Base-by-base conservation (phyloP, 2,797 vertebrate species). In the Diglossa cyanea region DNA sequence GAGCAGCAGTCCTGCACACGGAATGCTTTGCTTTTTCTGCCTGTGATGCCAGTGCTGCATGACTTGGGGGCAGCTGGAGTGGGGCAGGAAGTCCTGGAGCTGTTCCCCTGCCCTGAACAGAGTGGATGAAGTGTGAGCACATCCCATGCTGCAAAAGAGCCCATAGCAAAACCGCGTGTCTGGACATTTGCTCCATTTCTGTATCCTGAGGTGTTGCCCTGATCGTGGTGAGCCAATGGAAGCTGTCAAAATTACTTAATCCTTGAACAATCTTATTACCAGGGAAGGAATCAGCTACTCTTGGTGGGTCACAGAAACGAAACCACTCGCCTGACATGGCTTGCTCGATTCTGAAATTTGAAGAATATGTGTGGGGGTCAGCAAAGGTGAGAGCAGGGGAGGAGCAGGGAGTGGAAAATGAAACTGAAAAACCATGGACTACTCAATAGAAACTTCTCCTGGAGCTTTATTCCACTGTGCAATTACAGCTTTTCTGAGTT, bases 191-290 rank as follows among this genome's bases (percentile, higher is more conserved):
- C n/a, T 92, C 23, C 0, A 0, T 48, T 77, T 78, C 44, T 73
- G 39, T 78, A 16, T 88, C 62, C 37, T 35, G 20, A 19, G 12
- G 30, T 40, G 33, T 80, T 67, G 28, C 21, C 42, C 60, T 86
- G 42, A 18, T 80, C 1, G 0, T 26, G 37, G 19, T 81, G n/a
- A 92, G 63, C 37, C 1, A 14, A 18, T 61, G 63, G 58, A 75
- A 92, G 42, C 61, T 82, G 60, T 80, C 55, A 53, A 72, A 93
- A 78, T 83, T 45, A 51, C 25, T 79, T 86, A 82, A 67, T 87
- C 30, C 37, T 71, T 73, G 55, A 67, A 60, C 12, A 39, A 17
- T 79, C 35, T 50, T 40, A 7, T 30, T 68, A 19, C 30, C 17
- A 24, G 21, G 40, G 26, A 87, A 45, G 18, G 37, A 71, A 57